Base-by-base conservation (phyloP, 2,888 invertebrate genomes). In the Torymus tubicola region DNA sequence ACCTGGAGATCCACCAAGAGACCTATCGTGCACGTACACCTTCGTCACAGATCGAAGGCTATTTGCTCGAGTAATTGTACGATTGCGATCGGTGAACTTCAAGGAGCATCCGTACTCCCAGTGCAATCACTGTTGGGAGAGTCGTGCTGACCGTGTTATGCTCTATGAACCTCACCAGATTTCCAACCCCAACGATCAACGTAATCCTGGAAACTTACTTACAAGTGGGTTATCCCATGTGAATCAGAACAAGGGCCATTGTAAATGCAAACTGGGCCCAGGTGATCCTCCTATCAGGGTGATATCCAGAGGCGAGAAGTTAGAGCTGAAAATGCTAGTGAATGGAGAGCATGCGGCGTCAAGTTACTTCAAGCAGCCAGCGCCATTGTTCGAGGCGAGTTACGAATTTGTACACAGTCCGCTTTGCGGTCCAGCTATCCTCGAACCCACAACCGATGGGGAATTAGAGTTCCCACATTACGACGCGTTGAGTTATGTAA, bases 381-480 rank as follows among this genome's bases (percentile, higher is more conserved):
- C 94, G 55, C 95, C 97, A 0, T 92, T 97, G 4, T 97, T 97
- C 88, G 95, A 96, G 90, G 97, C 97, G 0, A 93, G 94, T 5
- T 98, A 96, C 88, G 96, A 97, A 88, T 97, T 97, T 87, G 96
- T 97, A 0, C 97, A 97, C 86, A 96, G 96, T 0, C 97, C 97
- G 0, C 91, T 97, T 0, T 97, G 97, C 88, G 97, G 97, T 0
- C 96, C 97, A 0, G 94, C 97, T 0, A 93, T 96, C 3, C 91
- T 97, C 67, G 95, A 95, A 10, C 95, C 96, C 0, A 94, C 94
- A 0, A 94, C 96, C 0, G 96, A 97, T 86, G 97, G 96, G 0
- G 96, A 96, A 90, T 94, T 97, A n/a, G 95, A 96, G 50, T 97
- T 96, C 87, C 97, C 97, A 0, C 96, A 95, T 87, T 94, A 96